These are phyloP conservation scores for Muscicapa striata DNA, from an alignment of 2,797 vertebrate species.

Conservation along the genomic window DNA sequence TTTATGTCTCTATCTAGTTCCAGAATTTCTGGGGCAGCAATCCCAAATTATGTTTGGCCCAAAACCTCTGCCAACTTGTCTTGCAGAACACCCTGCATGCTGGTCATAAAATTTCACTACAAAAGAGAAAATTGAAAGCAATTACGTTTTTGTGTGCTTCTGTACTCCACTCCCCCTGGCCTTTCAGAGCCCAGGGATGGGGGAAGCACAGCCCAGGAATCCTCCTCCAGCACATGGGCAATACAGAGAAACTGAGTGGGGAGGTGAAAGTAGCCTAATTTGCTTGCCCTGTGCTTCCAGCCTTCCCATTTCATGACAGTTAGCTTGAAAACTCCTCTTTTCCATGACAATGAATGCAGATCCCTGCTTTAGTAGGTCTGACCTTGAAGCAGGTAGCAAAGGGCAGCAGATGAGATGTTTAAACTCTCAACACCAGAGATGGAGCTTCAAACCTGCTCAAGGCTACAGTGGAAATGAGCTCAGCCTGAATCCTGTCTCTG, in stretches of 20 bases:
- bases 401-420: neutral
- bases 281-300: neutral
- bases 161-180: neutral
- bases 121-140: constrained; percentile 17
- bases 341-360: neutral
- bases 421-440: neutral
- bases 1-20: constrained; percentile 12
- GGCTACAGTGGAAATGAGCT: constrained; percentile 18
- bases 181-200: neutral
- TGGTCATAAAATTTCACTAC: neutral
- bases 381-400: constrained; percentile 26
- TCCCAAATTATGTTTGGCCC: constrained; percentile 39
- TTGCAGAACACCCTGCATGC: neutral
- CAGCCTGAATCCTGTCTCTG: neutral
- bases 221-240: neutral
- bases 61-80: constrained; percentile 27
- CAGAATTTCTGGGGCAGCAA: neutral
- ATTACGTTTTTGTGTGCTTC: neutral
- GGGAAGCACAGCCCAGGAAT: neutral
- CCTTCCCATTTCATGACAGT: neutral
- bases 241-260: neutral
- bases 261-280: neutral
- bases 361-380: neutral
- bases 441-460: constrained; percentile 8
- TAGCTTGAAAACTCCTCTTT: constrained; percentile 17